phyloP scores from a whole-genome alignment of 2,888 invertebrate genomes.

The Microplitis manilae region DNA sequence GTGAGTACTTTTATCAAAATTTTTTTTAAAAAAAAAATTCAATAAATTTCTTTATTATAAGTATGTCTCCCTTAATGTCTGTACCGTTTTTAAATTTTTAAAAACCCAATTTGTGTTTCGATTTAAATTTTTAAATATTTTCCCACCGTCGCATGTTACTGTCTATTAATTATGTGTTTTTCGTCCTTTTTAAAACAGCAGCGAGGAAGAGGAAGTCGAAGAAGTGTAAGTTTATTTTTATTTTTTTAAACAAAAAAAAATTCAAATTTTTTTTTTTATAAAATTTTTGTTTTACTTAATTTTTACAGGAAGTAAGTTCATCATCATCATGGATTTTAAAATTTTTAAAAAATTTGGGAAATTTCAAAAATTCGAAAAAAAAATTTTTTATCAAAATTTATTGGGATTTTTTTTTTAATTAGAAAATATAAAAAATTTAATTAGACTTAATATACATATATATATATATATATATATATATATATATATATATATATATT shows the following conservation, averaged over 20 bases:
- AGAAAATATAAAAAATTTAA: conserved; percentile 21
- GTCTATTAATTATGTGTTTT: conserved; percentile 57
- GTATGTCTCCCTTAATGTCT: background rate
- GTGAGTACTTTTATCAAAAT: conserved; percentile 78
- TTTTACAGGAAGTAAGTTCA: conserved; percentile 75
- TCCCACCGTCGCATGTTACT: conserved; percentile 16
- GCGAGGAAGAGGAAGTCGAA: conserved; percentile 85
- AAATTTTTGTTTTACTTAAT: conserved; percentile 58
- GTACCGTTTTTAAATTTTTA: background rate
- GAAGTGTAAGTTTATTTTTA: conserved; percentile 80
- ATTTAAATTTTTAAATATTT: background rate
- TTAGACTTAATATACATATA: conserved; percentile 16
- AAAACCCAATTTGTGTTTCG: background rate
- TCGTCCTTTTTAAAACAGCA: conserved; percentile 72
- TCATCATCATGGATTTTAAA: conserved; percentile 39
- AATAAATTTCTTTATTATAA: too few species aligned
- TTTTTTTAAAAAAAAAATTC: background rate
- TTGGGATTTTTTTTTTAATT: conserved; percentile 34
- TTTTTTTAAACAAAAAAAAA: conserved; percentile 14
- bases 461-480: conserved; percentile 25
- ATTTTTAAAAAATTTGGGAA: background rate
- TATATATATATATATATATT: background rate
- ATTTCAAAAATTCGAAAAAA: background rate
- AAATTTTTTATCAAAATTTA: background rate
- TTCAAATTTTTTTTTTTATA: conserved; percentile 44